Percentiles rank a stretch among this genome's conserved stretches.
phyloP scores from a whole-genome alignment of 2,113 vertebrate species.

The Tamias sibiricus region DNA sequence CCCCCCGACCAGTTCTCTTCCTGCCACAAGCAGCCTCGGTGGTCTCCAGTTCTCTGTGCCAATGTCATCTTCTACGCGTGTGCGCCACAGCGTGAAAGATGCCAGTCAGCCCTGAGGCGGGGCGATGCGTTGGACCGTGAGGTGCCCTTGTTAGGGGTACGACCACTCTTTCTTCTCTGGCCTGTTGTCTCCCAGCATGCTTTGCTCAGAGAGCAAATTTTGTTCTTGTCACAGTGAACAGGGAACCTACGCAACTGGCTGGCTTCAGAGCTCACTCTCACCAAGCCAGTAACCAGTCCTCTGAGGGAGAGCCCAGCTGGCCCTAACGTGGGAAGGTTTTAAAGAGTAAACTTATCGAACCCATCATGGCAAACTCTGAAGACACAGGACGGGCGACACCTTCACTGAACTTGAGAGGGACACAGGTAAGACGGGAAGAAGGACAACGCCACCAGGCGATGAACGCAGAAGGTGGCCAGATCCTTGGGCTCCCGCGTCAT shows the following conservation, averaged over 20 bases:
- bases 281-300: not conserved
- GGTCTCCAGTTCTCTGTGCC: not conserved
- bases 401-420: not conserved
- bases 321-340: not conserved
- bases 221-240: not conserved
- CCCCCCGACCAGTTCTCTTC: not conserved
- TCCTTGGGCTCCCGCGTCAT: conserved; percentile 9
- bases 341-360: not conserved
- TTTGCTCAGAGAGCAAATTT: not conserved
- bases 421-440: not conserved
- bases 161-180: rapidly evolving
- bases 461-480: not conserved
- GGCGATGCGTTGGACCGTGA: not conserved
- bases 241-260: rapidly evolving
- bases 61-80: not conserved
- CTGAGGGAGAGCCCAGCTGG: not conserved
- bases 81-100: not conserved
- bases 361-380: not conserved
- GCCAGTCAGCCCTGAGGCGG: not conserved
- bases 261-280: not conserved
- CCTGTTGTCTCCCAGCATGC: not conserved
- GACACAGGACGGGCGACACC: not conserved
- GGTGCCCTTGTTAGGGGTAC: not conserved
- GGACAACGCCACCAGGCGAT: not conserved
- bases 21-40: not conserved